Percentiles rank a stretch among this genome's conserved stretches.
These are phyloP conservation scores for Lottia gigantea DNA, from an alignment of 2,888 invertebrate genomes.

Conservation along the genomic window DNA sequence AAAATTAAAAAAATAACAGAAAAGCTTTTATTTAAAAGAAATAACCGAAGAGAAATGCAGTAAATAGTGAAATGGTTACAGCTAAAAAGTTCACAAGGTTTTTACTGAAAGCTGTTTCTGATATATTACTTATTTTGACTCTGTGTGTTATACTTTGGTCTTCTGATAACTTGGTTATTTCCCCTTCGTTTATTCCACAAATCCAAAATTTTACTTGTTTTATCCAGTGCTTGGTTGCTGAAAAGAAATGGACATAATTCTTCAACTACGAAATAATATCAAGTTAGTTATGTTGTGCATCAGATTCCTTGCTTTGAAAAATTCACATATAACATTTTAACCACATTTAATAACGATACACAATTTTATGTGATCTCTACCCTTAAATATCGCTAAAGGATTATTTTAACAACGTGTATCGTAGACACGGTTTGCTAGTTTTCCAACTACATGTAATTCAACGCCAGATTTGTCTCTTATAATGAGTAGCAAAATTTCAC, in stretches of 20 bases:
- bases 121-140: background rate
- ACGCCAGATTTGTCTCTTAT: too few species aligned
- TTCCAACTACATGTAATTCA: too few species aligned
- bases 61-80: background rate
- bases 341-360: too few species aligned
- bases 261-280: background rate
- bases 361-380: too few species aligned
- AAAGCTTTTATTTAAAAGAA: background rate
- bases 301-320: too few species aligned
- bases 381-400: too few species aligned
- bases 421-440: too few species aligned
- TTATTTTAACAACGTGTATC: too few species aligned
- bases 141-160: background rate
- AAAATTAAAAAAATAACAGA: background rate
- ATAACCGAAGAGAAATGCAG: constrained; percentile 8
- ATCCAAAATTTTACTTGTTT: background rate
- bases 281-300: too few species aligned
- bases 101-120: background rate
- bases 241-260: background rate
- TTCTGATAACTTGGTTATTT: background rate
- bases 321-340: too few species aligned
- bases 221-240: background rate
- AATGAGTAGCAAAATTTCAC: too few species aligned
- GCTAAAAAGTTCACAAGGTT: background rate
- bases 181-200: constrained; percentile 4